Evolutionary conservation across 2,113 vertebrate species (phyloP).

Genomic region (Boulengeromyrus knoepffleri): DNA sequence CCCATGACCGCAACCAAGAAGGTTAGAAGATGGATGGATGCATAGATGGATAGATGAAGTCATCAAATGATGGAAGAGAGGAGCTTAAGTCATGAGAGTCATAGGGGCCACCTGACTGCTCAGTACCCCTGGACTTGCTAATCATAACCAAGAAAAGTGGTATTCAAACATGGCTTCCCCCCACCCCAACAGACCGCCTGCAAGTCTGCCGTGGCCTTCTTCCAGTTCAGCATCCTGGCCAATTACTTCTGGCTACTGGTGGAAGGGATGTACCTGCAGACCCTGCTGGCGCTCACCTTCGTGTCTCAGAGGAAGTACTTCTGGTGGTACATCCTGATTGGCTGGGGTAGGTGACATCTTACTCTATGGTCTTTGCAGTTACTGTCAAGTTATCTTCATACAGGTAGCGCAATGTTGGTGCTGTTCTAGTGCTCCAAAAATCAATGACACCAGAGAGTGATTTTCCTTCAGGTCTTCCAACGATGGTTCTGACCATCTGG

Average conservation of each 20-base stretch:
- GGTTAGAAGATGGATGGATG: not conserved
- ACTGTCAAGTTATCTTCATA: not conserved
- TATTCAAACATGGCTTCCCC: not conserved
- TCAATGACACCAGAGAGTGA: not conserved
- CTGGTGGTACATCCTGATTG: slow-evolving; percentile 80
- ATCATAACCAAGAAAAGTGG: not conserved
- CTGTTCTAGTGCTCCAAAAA: not conserved
- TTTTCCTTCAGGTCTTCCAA: slow-evolving; percentile 50
- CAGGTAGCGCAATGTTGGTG: not conserved
- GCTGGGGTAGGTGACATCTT: slow-evolving; percentile 55
- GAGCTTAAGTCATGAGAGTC: not conserved
- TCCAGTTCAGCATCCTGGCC: slow-evolving; percentile 90
- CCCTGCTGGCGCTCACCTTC: slow-evolving; percentile 77
- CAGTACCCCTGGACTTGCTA: not conserved
- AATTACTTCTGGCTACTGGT: slow-evolving; percentile 98
- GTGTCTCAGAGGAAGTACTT: slow-evolving; percentile 75
- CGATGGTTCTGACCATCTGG: slow-evolving; percentile 57
- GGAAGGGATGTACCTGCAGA: slow-evolving; percentile 89
- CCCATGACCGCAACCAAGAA: not conserved
- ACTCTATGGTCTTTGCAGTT: not conserved
- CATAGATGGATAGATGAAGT: not conserved
- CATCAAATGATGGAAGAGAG: not conserved
- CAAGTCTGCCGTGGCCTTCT: slow-evolving; percentile 80
- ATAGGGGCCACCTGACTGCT: not conserved
- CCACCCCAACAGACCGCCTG: slow-evolving; percentile 72